phyloP scores from a whole-genome alignment of 1,140 invertebrate species.

The Amyelois transitella region DNA sequence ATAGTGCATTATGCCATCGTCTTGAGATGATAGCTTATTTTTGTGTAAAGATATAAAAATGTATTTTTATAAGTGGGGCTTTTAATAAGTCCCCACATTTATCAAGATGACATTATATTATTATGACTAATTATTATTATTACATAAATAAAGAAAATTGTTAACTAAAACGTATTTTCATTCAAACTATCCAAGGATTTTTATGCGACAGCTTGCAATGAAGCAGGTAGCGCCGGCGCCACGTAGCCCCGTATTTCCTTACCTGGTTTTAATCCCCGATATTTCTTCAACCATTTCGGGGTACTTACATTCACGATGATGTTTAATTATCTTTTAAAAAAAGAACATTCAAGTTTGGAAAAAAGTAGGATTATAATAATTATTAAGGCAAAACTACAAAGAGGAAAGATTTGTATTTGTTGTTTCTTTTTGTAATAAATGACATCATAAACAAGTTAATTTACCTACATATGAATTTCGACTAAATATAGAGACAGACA shows the following conservation, averaged over 20 bases:
- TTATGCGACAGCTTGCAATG: no score
- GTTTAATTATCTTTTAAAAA: no score
- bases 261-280: constrained; percentile 37
- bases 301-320: no score
- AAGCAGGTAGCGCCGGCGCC: constrained; percentile 64
- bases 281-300: background rate
- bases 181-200: background rate
- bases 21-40: constrained; percentile 60
- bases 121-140: constrained; percentile 52
- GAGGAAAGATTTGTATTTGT: no score
- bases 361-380: no score
- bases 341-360: no score
- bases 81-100: constrained; percentile 66
- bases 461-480: no score
- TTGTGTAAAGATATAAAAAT: constrained; percentile 65
- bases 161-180: constrained; percentile 55
- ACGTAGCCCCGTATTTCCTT: constrained; percentile 18
- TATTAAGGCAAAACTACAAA: no score
- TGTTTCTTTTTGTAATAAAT: no score
- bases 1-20: constrained; percentile 67
- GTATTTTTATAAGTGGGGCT: constrained; percentile 71
- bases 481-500: no score
- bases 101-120: constrained; percentile 48
- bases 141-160: constrained; percentile 67
- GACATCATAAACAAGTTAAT: no score